Evolutionary conservation across 1,140 invertebrate genomes (phyloP), one percentile per base, ranked within the genome.

Genomic region (Meteorus sp.): DNA sequence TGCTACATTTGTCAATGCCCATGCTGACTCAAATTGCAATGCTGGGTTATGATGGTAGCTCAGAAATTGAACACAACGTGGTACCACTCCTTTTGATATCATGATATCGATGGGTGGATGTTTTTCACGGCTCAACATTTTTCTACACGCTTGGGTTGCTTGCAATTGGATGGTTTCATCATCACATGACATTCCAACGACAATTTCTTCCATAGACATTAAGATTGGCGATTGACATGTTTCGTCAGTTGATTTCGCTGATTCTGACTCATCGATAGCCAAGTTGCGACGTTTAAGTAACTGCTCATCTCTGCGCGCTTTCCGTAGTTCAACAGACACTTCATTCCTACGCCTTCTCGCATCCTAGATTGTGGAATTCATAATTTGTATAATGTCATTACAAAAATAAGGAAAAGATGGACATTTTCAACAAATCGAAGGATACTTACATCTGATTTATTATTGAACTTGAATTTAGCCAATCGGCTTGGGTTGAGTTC

Each of bases 1-100:
- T 8, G 97, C 97, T 63, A 99, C 95, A 72, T 99, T 99, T 27
- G 97, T 99, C 17, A 99, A 77, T 1, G 95, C 95, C 97, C 97
- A 99, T 1, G 96, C 91, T 22, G 96, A 91, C 82, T 99, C 97
- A 82, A 99, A 99, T 77, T 99, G 96, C 7, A 99, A 78, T 47
- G 87, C 83, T n/a, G 90, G 81, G 66, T 89, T 88, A 48, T 90
- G 82, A 67, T 83, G 78, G 51, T 83, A 76, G 33, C 83, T 78
- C 6, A 98, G 78, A 60, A 94, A 93, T 50, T 89, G 79, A 1
- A 98, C 86, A 62, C 95, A 87, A 54, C 86, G 85, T 3, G 93
- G 94, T 9, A 99, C 88, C 63, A 98, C 87, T 29, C 94, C 95
- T 68, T 89, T 84, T 2, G 86, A 70, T 47, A 99, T 94, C 82